Percentiles rank a stretch among this genome's conserved stretches.
phyloP scores from a whole-genome alignment of 2,113 vertebrate genomes.

The Gymnocephalus cernua region DNA sequence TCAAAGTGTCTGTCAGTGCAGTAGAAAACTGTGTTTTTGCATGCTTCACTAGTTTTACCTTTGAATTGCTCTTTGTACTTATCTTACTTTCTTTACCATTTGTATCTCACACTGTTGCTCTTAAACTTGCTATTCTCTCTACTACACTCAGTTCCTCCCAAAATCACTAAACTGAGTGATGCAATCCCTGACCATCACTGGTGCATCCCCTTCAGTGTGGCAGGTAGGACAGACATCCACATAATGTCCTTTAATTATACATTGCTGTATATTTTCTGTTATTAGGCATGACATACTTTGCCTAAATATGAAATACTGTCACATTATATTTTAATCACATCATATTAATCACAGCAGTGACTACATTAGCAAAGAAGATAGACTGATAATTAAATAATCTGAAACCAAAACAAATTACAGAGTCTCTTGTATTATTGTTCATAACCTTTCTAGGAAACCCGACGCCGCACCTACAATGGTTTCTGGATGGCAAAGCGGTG shows the following conservation, averaged over 20 bases:
- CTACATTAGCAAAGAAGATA: background rate
- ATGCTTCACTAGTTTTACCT: background rate
- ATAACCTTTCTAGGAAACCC: slow-evolving; percentile 88
- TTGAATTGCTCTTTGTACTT: slow-evolving; percentile 2
- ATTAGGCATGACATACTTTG: background rate
- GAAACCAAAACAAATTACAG: background rate
- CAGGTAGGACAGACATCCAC: slow-evolving; percentile 63
- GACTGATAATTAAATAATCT: background rate
- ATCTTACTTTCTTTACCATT: slow-evolving; percentile 6
- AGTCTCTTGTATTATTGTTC: background rate
- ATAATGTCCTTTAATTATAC: background rate
- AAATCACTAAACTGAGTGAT: slow-evolving; percentile 93
- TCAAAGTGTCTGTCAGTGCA: background rate
- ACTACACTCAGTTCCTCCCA: slow-evolving; percentile 89
- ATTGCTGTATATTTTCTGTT: background rate
- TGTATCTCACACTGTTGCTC: background rate
- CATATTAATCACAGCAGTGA: background rate
- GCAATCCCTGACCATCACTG: slow-evolving; percentile 95
- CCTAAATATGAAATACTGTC: background rate
- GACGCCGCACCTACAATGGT: slow-evolving; percentile 89
- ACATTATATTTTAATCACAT: background rate
- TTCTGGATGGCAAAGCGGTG: slow-evolving; percentile 84
- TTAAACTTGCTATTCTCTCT: slow-evolving; percentile 8
- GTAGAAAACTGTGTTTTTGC: background rate
- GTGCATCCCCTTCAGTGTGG: slow-evolving; percentile 98